Conservation (phyloP, 1,140 invertebrate species). For the Eulimnadia texana region DNA sequence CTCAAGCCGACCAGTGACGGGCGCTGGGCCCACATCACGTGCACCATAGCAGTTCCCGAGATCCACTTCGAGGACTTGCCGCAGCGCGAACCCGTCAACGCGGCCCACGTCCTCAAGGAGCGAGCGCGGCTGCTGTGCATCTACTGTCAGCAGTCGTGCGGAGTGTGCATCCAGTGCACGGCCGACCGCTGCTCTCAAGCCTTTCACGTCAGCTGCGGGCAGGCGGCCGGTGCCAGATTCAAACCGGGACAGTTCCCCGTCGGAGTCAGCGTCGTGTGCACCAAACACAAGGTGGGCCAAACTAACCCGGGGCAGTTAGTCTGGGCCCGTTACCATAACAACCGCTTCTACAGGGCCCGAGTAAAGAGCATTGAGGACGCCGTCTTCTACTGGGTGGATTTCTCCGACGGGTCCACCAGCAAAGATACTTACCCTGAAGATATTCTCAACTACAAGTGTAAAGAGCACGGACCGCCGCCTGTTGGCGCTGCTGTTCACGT, state of each 20-base stretch:
- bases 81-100: slow-evolving; percentile 31
- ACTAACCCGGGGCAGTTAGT: slow-evolving; percentile 33
- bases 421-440: slow-evolving; percentile 41
- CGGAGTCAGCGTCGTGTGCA: slow-evolving; percentile 25
- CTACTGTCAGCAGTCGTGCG: slow-evolving; percentile 11
- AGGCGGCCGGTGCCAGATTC: slow-evolving; percentile 31
- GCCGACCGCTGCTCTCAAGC: slow-evolving; percentile 28
- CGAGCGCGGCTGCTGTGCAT: slow-evolving; percentile 23
- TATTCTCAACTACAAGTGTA: slow-evolving; percentile 24
- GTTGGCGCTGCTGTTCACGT: not conserved
- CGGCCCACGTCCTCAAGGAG: slow-evolving; percentile 21
- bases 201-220: slow-evolving; percentile 38
- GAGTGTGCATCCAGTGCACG: slow-evolving; percentile 33
- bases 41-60: slow-evolving; percentile 35
- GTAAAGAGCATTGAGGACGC: slow-evolving; percentile 33
- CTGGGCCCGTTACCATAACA: slow-evolving; percentile 47
- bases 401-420: slow-evolving; percentile 46
- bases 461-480: not conserved
- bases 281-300: slow-evolving; percentile 19
- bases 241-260: slow-evolving; percentile 24
- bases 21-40: slow-evolving; percentile 40
- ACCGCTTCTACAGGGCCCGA: slow-evolving; percentile 41
- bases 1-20: slow-evolving; percentile 42
- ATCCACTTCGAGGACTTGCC: slow-evolving; percentile 24
- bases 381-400: slow-evolving; percentile 28